phyloP scores from a whole-genome alignment of 2,113 vertebrate species.

The Tiliqua scincoides region DNA sequence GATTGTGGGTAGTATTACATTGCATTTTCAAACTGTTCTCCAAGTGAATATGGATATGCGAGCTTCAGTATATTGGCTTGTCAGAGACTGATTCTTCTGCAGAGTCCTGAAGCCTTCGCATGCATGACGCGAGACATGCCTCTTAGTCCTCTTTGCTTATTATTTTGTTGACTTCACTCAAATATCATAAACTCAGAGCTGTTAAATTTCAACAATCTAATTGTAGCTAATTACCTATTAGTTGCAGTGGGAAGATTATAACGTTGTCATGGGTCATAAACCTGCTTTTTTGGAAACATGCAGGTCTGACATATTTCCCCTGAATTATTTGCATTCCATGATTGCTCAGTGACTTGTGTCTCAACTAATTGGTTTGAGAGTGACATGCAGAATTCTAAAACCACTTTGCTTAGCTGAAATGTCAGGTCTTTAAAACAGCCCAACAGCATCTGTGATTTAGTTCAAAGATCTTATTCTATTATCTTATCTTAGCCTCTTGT shows the following conservation, averaged over 20 bases:
- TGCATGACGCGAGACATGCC: neutral
- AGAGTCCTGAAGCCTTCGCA: neutral
- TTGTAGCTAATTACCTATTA: constrained; percentile 34
- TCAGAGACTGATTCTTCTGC: neutral
- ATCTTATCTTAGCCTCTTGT: neutral
- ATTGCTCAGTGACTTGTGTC: constrained; percentile 5
- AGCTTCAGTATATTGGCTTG: neutral
- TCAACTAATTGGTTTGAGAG: constrained; percentile 7
- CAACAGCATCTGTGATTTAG: neutral
- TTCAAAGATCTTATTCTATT: neutral
- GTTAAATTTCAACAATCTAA: constrained; percentile 33
- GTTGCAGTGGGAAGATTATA: constrained; percentile 20
- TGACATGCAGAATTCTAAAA: constrained; percentile 16
- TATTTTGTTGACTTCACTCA: constrained; percentile 3
- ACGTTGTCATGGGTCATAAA: constrained; percentile 7
- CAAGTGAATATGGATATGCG: neutral
- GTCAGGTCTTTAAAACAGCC: neutral
- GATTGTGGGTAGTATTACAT: neutral
- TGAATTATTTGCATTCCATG: constrained; percentile 16
- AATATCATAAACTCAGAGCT: constrained; percentile 29
- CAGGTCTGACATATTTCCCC: neutral
- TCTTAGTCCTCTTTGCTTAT: constrained; percentile 7
- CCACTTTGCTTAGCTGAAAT: constrained; percentile 2
- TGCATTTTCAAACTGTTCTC: neutral
- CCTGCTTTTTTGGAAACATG: constrained; percentile 2